Percentiles rank a stretch among this genome's conserved stretches.
These are phyloP conservation scores for Drosophila eugracilis DNA, from an alignment of 1,140 invertebrate species.

Conservation along the genomic window DNA sequence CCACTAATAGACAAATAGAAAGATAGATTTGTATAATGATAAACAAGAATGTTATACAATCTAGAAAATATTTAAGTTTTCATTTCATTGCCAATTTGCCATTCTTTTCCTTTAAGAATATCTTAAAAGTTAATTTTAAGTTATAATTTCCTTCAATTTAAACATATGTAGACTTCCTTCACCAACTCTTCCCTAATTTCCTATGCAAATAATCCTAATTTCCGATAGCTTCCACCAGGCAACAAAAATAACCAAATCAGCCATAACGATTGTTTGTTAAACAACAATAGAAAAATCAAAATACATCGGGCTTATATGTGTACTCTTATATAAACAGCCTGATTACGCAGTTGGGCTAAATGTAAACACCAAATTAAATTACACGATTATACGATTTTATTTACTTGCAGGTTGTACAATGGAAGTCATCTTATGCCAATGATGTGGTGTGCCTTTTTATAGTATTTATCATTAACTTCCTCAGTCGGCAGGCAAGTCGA, in stretches of 20 bases:
- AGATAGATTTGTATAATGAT: no score
- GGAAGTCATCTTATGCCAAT: not conserved
- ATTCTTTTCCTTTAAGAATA: no score
- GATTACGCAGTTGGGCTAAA: conserved; percentile 21
- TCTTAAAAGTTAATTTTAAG: no score
- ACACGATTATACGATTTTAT: conserved; percentile 22
- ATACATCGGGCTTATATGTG: conserved; percentile 11
- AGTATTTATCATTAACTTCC: conserved; percentile 1
- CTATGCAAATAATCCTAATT: conserved; percentile 14
- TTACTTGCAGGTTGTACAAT: not conserved
- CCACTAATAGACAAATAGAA: no score
- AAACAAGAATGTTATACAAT: no score
- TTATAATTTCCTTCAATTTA: conserved; percentile 1
- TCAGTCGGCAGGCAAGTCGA: not conserved
- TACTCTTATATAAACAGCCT: conserved; percentile 18
- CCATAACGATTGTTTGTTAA: conserved; percentile 37
- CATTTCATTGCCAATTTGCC: no score
- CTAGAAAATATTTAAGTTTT: no score
- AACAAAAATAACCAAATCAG: conserved; percentile 18
- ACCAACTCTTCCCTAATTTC: conserved; percentile 5
- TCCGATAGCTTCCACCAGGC: conserved; percentile 2
- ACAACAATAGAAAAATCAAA: conserved; percentile 41
- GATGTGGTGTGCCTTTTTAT: not conserved
- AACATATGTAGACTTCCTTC: not conserved
- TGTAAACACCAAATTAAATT: conserved; percentile 45